A percentile compares a stretch with the other conserved stretches of the same genome.
Evolutionary conservation across 2,113 vertebrate genomes (phyloP).

Genomic region (Poecile atricapillus): DNA sequence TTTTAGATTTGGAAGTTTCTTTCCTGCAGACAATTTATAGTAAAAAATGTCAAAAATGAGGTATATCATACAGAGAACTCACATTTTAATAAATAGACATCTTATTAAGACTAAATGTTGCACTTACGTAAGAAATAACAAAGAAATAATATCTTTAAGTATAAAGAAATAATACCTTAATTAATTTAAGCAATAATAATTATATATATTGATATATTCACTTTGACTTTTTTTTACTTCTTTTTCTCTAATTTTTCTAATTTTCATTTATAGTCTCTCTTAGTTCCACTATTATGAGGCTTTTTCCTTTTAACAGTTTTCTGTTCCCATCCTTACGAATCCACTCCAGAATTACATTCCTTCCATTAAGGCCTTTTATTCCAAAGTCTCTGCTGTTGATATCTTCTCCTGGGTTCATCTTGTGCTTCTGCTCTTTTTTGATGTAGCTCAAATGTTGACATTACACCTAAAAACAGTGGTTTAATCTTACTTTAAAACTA

Average conservation of each 20-base stretch:
- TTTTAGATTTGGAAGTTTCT: not conserved
- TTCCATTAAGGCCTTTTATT: not conserved
- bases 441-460: not conserved
- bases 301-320: not conserved
- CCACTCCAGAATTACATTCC: fast-evolving
- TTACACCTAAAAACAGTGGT: not conserved
- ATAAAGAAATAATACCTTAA: not conserved
- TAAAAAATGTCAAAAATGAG: not conserved
- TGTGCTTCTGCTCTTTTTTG: not conserved
- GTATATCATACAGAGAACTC: not conserved
- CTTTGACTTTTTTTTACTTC: fast-evolving
- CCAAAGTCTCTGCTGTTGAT: not conserved
- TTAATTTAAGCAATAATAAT: not conserved
- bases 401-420: fast-evolving
- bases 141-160: too few species aligned
- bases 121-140: not conserved
- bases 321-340: not conserved
- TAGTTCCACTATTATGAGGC: not conserved
- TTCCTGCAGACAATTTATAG: not conserved
- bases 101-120: not conserved
- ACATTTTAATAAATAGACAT: not conserved
- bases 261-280: not conserved
- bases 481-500: not conserved
- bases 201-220: not conserved
- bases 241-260: not conserved